Evolutionary conservation across 2,888 invertebrate genomes (phyloP).

Genomic region (Linyphia triangularis): DNA sequence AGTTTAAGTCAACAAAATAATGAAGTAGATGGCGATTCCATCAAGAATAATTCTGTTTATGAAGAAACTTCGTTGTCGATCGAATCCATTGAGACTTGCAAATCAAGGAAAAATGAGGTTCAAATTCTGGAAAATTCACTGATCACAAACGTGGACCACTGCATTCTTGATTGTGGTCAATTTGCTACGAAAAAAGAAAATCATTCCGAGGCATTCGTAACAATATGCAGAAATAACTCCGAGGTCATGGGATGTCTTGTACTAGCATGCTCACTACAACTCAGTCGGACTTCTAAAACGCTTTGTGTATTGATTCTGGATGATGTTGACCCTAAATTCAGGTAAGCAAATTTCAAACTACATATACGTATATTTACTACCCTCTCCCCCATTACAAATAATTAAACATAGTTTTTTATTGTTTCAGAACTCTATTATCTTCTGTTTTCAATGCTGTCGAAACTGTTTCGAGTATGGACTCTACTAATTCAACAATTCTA

Average conservation of each 20-base stretch:
- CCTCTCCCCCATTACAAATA: no score
- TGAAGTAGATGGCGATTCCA: no score
- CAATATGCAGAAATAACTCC: slow-evolving; percentile 30
- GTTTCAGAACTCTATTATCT: slow-evolving; percentile 9
- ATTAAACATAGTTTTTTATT: background rate
- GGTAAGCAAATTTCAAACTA: no score
- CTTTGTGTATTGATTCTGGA: slow-evolving; percentile 42
- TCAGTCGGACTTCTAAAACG: slow-evolving; percentile 15
- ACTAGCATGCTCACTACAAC: slow-evolving; percentile 28
- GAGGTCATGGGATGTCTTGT: slow-evolving; percentile 48
- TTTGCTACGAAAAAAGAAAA: background rate
- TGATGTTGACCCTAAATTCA: slow-evolving; percentile 25
- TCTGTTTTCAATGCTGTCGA: slow-evolving; percentile 45
- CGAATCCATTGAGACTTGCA: no score
- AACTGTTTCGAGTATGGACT: background rate
- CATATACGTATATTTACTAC: no score
- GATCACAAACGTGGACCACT: no score
- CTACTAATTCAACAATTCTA: background rate
- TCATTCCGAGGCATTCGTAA: slow-evolving; percentile 45
- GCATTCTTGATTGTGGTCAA: no score
- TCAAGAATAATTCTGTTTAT: no score
- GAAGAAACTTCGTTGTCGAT: no score
- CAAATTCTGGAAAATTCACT: background rate
- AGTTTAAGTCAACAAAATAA: no score
- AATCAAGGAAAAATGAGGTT: background rate